Evolutionary conservation across 2,888 invertebrate species (phyloP), one percentile per base, ranked within the genome.

Genomic region (Athetis lepigone): DNA sequence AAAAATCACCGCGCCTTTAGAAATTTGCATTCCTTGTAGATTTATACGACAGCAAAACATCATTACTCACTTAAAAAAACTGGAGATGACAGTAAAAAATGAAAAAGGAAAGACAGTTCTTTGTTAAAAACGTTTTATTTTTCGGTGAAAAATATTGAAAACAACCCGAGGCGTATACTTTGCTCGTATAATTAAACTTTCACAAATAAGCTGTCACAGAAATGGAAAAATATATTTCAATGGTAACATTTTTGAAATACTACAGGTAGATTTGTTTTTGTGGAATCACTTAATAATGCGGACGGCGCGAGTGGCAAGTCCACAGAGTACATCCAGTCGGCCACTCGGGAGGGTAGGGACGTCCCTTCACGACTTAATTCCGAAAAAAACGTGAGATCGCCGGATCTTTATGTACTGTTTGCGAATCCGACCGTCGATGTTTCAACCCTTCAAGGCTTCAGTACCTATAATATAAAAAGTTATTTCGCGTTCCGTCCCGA

Each of bases 371-470:
- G 82, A 84, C 92, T 93, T 93, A 90, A 93, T 93, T 90, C 88
- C 79, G 89, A 90, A 92, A 92, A 69, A 92, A 91, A 88, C 88
- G 88, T 88, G 88, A 90, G 90, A 91, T 90, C 85, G 87, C 87
- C 83, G 82, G 87, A 90, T 91, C 90, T 92, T 92, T 92, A 91
- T 90, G 87, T 90, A 92, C 91, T 92, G 92, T 93, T 92, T 92
- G 91, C 86, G 88, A 89, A 88, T 87, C 87, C 89, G 86, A 85
- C 89, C 90, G 89, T 83, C 88, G 84, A 90, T 91, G 90, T 91
- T 92, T 90, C 85, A 92, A 91, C 91, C 90, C 90, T 88, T 90
- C 87, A 85, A 87, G 81, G 80, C 79, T 78, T 85, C 84, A 86
- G 85, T 84, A 84, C 83, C 87, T 86, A 85, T 89, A 88, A 90